These are phyloP conservation scores for Cynoglossus semilaevis DNA, from an alignment of 2,113 vertebrate species.

Conservation along the genomic window DNA sequence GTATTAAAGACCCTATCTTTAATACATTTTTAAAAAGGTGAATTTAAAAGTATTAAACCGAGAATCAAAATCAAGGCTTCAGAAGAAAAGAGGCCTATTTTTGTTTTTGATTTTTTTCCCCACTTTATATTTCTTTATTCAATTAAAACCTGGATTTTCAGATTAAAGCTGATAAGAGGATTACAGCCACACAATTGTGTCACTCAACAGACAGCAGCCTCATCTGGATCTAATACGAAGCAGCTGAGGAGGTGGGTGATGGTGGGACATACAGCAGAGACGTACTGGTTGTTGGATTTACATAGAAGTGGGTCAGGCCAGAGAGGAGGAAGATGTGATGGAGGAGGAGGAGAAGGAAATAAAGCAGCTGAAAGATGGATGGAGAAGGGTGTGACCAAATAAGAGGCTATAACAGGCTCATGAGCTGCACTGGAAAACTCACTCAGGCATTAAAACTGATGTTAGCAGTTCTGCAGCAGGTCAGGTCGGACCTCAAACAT, in stretches of 20 bases:
- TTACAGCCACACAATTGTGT: too few species aligned
- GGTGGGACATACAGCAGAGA: slow-evolving; percentile 14
- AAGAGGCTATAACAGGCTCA: slow-evolving; percentile 57
- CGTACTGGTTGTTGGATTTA: slow-evolving; percentile 33
- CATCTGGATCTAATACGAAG: background rate
- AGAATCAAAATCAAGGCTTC: too few species aligned
- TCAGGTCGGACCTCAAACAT: too few species aligned
- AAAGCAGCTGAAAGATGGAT: slow-evolving; percentile 23
- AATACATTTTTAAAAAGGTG: too few species aligned
- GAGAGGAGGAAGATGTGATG: slow-evolving; percentile 3
- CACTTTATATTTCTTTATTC: too few species aligned
- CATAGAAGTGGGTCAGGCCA: slow-evolving; percentile 64
- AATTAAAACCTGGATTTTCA: too few species aligned
- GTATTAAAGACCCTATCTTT: too few species aligned
- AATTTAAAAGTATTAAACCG: too few species aligned
- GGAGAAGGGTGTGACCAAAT: slow-evolving; percentile 27
- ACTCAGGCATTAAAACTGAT: slow-evolving; percentile 2
- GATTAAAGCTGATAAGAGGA: too few species aligned
- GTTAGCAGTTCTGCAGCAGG: too few species aligned
- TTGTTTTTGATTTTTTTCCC: too few species aligned
- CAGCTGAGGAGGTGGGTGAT: slow-evolving; percentile 11
- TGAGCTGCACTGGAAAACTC: slow-evolving; percentile 70
- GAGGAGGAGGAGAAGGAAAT: slow-evolving; percentile 17
- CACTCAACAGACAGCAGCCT: background rate
- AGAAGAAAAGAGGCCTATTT: too few species aligned